Conservation (phyloP, 2,113 vertebrate species). For the Silurus meridionalis region DNA sequence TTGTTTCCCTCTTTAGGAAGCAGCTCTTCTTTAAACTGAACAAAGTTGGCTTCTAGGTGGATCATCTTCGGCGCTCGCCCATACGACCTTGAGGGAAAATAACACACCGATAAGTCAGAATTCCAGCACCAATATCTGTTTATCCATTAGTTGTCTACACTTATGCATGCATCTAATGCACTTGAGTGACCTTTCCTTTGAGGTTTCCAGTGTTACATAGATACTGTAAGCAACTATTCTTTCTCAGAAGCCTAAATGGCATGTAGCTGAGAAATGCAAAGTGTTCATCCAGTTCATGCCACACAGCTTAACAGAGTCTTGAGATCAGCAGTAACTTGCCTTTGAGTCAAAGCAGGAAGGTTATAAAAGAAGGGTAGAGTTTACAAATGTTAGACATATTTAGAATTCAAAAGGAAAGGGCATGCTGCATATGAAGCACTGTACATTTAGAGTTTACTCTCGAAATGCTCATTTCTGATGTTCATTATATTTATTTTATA, state of each 20-base stretch:
- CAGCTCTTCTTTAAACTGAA: constrained; percentile 97
- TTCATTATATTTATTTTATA: too few species aligned
- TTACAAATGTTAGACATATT: not conserved
- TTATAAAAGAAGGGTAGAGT: constrained; percentile 3
- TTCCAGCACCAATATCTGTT: not conserved
- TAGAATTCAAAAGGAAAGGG: not conserved
- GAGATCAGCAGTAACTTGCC: constrained; percentile 13
- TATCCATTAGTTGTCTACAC: not conserved
- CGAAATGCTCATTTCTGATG: not conserved
- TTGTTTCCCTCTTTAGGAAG: constrained; percentile 96
- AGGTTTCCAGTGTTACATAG: constrained; percentile 13
- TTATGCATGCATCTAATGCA: not conserved
- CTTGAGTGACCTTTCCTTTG: not conserved
- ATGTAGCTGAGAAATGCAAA: not conserved
- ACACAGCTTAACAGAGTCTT: not conserved
- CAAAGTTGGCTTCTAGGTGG: constrained; percentile 98
- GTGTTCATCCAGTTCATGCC: not conserved
- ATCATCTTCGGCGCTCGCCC: constrained; percentile 98
- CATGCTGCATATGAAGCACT: not conserved
- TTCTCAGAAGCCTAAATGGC: constrained; percentile 8
- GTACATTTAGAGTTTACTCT: not conserved
- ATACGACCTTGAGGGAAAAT: constrained; percentile 79
- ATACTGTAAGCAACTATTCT: not conserved
- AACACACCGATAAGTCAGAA: not conserved
- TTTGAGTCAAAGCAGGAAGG: constrained; percentile 22